Conservation (phyloP, 2,888 invertebrate genomes). For the Caenorhabditis plicata region DNA sequence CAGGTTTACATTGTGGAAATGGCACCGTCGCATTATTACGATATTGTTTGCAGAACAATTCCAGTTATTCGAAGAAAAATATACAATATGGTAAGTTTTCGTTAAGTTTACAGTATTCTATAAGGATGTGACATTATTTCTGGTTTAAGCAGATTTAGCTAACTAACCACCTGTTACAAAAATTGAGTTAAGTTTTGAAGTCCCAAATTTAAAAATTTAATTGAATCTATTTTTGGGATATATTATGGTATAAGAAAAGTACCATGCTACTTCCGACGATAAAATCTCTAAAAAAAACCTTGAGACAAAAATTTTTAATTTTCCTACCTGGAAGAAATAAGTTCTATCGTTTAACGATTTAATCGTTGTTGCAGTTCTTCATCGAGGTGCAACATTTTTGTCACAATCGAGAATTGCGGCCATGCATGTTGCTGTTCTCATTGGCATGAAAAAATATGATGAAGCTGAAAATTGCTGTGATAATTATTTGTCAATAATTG, state of each 20-base stretch:
- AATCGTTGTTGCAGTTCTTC: slow-evolving; percentile 36
- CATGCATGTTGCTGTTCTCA: slow-evolving; percentile 39
- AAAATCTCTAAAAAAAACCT: no score
- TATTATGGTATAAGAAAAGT: no score
- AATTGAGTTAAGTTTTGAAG: no score
- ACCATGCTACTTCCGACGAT: no score
- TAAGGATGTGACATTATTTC: no score
- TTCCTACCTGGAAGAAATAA: neutral
- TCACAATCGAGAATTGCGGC: slow-evolving; percentile 38
- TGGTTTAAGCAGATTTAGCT: no score
- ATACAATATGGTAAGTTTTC: slow-evolving; percentile 35
- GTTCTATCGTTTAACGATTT: neutral
- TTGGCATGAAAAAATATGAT: slow-evolving; percentile 28
- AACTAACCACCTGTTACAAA: no score
- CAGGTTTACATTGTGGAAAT: slow-evolving; percentile 45
- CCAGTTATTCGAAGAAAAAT: slow-evolving; percentile 25
- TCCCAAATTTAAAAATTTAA: no score
- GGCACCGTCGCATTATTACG: slow-evolving; percentile 48
- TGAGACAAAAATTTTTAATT: no score
- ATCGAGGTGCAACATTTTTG: slow-evolving; percentile 47
- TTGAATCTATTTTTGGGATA: no score
- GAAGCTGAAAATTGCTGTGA: slow-evolving; percentile 35
- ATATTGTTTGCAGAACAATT: slow-evolving; percentile 15
- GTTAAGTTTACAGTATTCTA: no score
- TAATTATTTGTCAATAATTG: slow-evolving; percentile 6